Evolutionary conservation across 2,113 vertebrate species (phyloP).

Genomic region (Limanda limanda): DNA sequence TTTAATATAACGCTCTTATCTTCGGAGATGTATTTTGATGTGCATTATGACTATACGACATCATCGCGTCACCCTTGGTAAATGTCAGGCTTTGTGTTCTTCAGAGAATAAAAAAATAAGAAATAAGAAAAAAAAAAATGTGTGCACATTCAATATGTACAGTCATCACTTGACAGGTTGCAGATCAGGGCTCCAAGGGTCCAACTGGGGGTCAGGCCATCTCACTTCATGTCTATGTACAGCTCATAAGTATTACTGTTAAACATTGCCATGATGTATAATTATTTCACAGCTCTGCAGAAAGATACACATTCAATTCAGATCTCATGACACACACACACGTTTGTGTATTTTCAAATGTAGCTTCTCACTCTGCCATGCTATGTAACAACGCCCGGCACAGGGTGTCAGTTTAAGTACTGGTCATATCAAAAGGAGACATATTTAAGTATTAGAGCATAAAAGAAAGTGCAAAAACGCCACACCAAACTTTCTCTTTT

Average conservation of each 20-base stretch:
- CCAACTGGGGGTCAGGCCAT: constrained; percentile 39
- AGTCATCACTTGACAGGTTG: constrained; percentile 42
- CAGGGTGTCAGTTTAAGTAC: constrained; percentile 46
- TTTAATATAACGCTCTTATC: constrained; percentile 82
- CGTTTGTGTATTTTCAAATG: constrained; percentile 68
- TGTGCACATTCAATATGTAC: constrained; percentile 68
- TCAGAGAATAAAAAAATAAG: constrained; percentile 43
- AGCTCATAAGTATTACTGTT: constrained; percentile 65
- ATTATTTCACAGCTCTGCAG: constrained; percentile 54
- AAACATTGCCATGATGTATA: constrained; percentile 45
- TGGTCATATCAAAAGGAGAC: constrained; percentile 70
- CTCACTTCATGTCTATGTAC: constrained; percentile 62
- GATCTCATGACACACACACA: constrained; percentile 46
- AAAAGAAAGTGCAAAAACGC: constrained; percentile 74
- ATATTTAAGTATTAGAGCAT: constrained; percentile 76
- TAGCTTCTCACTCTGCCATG: constrained; percentile 71
- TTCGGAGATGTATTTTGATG: constrained; percentile 83
- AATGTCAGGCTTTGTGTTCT: constrained; percentile 75
- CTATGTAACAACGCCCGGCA: constrained; percentile 51
- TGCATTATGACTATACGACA: constrained; percentile 79
- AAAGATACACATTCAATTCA: constrained; percentile 39
- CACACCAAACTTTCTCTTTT: constrained; percentile 79
- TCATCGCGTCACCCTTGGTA: constrained; percentile 71
- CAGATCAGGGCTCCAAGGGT: constrained; percentile 49
- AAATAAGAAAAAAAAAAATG: constrained; percentile 2